phyloP scores from a whole-genome alignment of 2,797 vertebrate species.

The Crypturellus tataupa region DNA sequence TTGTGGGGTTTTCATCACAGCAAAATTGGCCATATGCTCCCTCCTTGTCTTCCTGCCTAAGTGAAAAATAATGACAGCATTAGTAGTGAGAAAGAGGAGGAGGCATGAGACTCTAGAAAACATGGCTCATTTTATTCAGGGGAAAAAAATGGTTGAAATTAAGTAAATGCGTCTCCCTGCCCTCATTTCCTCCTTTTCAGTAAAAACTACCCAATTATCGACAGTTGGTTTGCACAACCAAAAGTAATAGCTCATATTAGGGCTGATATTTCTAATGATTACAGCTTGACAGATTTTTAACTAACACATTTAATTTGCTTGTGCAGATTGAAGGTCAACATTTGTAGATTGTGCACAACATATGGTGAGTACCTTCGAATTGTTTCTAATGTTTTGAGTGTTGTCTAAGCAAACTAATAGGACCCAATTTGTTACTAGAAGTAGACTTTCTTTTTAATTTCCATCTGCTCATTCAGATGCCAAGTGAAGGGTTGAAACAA shows the following conservation, averaged over 20 bases:
- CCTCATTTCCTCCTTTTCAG: neutral
- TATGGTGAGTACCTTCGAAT: neutral
- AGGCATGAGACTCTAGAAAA: neutral
- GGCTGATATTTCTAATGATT: neutral
- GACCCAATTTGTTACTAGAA: neutral
- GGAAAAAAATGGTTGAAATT: neutral
- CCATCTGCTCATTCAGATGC: conserved; percentile 6
- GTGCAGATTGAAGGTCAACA: neutral
- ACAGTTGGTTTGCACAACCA: neutral
- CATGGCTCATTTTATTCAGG: neutral
- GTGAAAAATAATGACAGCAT: neutral
- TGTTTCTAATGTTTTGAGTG: neutral
- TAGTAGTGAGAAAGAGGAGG: neutral
- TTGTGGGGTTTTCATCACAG: conserved; percentile 17
- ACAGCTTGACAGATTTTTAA: neutral
- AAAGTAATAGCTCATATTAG: neutral
- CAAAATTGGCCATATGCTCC: conserved; percentile 36
- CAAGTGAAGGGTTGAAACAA: neutral
- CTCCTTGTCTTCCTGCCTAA: neutral
- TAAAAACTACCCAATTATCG: neutral
- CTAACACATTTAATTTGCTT: neutral
- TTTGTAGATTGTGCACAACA: neutral
- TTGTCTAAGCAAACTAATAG: neutral
- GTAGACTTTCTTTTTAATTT: neutral
- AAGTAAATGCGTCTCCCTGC: neutral